Evolutionary conservation across 2,797 vertebrate species (phyloP).

Genomic region (Poecilia velifera): DNA sequence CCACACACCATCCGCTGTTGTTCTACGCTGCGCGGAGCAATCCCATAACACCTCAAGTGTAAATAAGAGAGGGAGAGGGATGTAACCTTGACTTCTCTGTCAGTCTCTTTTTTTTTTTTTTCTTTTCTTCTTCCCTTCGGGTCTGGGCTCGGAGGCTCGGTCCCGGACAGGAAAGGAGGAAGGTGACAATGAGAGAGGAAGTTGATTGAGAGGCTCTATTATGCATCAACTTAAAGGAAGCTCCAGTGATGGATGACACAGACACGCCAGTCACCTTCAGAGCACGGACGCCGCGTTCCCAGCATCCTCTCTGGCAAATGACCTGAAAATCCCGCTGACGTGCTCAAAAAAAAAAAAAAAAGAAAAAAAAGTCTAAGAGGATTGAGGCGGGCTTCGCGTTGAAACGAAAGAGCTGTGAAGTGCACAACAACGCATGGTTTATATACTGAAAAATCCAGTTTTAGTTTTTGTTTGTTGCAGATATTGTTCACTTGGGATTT

Average conservation of each 20-base stretch:
- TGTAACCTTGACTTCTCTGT: conserved; percentile 92
- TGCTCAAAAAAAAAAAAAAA: conserved; percentile 82
- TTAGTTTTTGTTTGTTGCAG: conserved; percentile 55
- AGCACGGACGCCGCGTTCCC: conserved; percentile 81
- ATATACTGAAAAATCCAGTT: conserved; percentile 83
- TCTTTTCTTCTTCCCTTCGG: conserved; percentile 45
- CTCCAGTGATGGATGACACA: conserved; percentile 95
- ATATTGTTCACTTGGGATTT: conserved; percentile 49
- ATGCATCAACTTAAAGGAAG: conserved; percentile 99
- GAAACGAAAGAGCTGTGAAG: conserved; percentile 38
- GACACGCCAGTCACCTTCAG: conserved; percentile 97
- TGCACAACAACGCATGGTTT: conserved; percentile 56
- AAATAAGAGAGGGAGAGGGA: conserved; percentile 90
- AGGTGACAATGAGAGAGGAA: conserved; percentile 92
- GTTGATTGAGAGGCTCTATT: conserved; percentile 99
- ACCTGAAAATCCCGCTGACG: conserved; percentile 99
- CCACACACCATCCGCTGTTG: conserved; percentile 68
- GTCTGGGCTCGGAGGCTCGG: conserved; percentile 52
- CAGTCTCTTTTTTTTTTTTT: conserved; percentile 62
- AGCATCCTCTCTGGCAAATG: conserved; percentile 97
- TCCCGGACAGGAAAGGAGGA: conserved; percentile 63
- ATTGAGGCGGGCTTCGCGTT: conserved; percentile 57
- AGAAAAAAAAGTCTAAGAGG: conserved; percentile 79
- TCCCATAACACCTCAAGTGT: conserved; percentile 82
- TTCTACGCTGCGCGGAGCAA: conserved; percentile 60